phyloP scores from a whole-genome alignment of 1,140 invertebrate genomes.

The Holotrichia oblita region DNA sequence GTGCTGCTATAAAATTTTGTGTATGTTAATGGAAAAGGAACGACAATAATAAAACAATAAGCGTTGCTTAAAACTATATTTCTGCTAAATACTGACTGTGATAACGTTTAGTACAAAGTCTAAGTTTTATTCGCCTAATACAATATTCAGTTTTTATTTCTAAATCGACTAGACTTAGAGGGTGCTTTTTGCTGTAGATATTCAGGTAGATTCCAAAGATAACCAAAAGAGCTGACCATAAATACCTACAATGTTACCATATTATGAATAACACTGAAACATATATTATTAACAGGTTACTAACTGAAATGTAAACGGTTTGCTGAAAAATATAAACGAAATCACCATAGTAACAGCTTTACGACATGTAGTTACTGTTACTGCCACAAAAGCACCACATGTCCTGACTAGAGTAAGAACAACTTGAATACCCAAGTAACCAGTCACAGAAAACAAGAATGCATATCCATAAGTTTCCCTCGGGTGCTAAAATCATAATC shows the following conservation, averaged over 20 bases:
- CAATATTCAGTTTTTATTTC: conserved; percentile 48
- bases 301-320: conserved; percentile 94
- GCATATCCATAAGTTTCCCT: conserved; percentile 85
- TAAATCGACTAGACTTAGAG: conserved; percentile 56
- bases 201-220: conserved; percentile 92
- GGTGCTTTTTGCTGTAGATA: conserved; percentile 80
- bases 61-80: conserved; percentile 11
- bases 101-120: conserved; percentile 50
- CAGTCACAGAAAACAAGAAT: conserved; percentile 85
- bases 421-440: conserved; percentile 92
- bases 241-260: conserved; percentile 69
- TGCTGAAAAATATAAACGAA: conserved; percentile 93
- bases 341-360: conserved; percentile 93
- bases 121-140: conserved; percentile 46
- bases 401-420: conserved; percentile 88
- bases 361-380: conserved; percentile 87
- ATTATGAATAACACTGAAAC: conserved; percentile 21
- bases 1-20: conserved; percentile 23
- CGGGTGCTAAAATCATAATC: conserved; percentile 71
- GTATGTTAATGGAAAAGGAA: background rate
- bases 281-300: conserved; percentile 62
- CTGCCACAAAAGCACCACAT: conserved; percentile 89
- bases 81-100: conserved; percentile 31
- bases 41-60: background rate
- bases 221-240: conserved; percentile 90